Evolutionary conservation across 2,113 vertebrate genomes (phyloP).

Genomic region (Corydoras maculifer): DNA sequence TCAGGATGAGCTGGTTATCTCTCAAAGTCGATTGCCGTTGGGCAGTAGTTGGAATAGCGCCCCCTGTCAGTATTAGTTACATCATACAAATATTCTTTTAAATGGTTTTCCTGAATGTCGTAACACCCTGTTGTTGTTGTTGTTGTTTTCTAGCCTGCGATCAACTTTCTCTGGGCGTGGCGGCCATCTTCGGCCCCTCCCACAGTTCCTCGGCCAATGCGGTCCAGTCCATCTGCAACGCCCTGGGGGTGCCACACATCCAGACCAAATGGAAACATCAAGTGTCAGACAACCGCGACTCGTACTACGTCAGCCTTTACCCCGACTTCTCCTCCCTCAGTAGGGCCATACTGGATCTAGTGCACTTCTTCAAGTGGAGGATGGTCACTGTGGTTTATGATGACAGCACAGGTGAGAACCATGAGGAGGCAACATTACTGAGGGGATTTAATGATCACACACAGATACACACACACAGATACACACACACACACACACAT

Average conservation of each 20-base stretch:
- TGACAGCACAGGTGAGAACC: constrained; percentile 92
- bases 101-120: no score
- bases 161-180: constrained; percentile 97
- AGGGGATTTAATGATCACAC: no score
- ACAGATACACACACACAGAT: no score
- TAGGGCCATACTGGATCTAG: constrained; percentile 93
- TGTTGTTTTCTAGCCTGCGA: constrained; percentile 84
- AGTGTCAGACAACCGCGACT: constrained; percentile 94
- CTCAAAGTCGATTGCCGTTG: no score
- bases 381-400: constrained; percentile 97
- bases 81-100: no score
- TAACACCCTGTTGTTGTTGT: not conserved
- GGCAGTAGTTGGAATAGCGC: no score
- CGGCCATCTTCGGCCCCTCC: constrained; percentile 95
- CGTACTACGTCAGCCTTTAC: constrained; percentile 95
- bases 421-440: no score
- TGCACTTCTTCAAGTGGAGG: constrained; percentile 99
- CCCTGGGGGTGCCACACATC: constrained; percentile 93
- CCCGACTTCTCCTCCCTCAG: constrained; percentile 98
- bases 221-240: constrained; percentile 98
- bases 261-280: constrained; percentile 99
- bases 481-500: no score
- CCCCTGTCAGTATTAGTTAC: no score
- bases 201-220: constrained; percentile 98
- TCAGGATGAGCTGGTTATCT: no score